Percentiles rank a stretch among this genome's conserved stretches.
Conservation (phyloP, 1,140 invertebrate species). For the Reticulitermes speratus region DNA sequence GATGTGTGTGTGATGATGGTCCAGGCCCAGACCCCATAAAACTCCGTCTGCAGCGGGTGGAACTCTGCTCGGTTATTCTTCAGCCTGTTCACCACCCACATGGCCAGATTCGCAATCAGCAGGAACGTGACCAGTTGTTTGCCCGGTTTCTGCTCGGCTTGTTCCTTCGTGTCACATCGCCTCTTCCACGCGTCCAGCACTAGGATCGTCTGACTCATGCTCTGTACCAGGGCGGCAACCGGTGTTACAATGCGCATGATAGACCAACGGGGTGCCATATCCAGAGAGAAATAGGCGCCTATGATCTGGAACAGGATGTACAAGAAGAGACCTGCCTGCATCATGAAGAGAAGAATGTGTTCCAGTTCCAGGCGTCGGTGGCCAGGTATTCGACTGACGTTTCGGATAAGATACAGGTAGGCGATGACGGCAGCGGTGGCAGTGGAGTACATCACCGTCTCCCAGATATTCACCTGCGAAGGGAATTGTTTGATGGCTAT, state of each 20-base stretch:
- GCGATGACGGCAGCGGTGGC: neutral
- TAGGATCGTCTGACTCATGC: constrained; percentile 59
- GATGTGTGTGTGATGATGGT: constrained; percentile 70
- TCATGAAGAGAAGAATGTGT: constrained; percentile 65
- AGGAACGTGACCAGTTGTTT: constrained; percentile 56
- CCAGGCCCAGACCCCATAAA: constrained; percentile 69
- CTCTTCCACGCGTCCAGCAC: constrained; percentile 58
- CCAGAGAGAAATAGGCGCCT: constrained; percentile 44
- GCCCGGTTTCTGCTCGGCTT: constrained; percentile 47
- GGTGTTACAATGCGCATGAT: constrained; percentile 49
- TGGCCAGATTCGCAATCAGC: constrained; percentile 54
- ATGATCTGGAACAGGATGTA: constrained; percentile 69
- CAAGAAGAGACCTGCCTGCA: constrained; percentile 66
- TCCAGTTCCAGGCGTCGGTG: constrained; percentile 56
- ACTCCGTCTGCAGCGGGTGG: constrained; percentile 63
- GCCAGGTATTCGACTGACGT: neutral
- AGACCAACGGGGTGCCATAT: constrained; percentile 31
- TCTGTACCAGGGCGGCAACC: constrained; percentile 45
- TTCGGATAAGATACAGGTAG: neutral
- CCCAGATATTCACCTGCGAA: constrained; percentile 14
- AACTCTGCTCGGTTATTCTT: constrained; percentile 64
- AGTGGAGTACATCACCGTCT: constrained; percentile 7
- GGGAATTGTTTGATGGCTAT: too few species aligned
- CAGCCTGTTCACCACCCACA: constrained; percentile 60
- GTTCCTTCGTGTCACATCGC: constrained; percentile 41